Evolutionary conservation across 2,113 vertebrate genomes (phyloP).

Genomic region (Condylura cristata): DNA sequence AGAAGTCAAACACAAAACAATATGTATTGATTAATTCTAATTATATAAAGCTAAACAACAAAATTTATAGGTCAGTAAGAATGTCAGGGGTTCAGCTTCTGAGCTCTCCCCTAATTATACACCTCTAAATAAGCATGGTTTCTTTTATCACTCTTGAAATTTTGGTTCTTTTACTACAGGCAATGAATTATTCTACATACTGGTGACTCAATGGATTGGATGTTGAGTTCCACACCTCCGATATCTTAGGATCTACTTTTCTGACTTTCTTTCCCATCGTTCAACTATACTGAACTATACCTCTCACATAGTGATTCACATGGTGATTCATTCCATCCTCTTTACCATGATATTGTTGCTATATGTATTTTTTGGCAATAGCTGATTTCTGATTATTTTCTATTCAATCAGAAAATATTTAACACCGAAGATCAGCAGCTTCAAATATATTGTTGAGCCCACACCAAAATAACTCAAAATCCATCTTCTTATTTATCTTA

Average conservation of each 20-base stretch:
- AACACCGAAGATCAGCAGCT: background rate
- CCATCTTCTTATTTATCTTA: background rate
- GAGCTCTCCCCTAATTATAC: background rate
- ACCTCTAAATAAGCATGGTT: background rate
- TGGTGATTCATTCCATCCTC: background rate
- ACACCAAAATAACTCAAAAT: background rate
- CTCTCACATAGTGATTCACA: background rate
- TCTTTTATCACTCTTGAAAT: background rate
- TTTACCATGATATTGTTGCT: background rate
- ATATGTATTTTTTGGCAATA: background rate
- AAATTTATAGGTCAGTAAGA: background rate
- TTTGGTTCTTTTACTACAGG: background rate
- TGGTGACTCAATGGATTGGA: background rate
- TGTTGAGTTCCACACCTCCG: background rate
- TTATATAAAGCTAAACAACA: background rate
- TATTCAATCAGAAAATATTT: slow-evolving; percentile 6
- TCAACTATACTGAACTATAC: background rate
- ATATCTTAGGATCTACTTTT: background rate
- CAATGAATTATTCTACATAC: background rate
- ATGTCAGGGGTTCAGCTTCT: background rate
- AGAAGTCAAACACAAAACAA: background rate
- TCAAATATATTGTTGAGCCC: background rate
- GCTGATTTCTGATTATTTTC: background rate
- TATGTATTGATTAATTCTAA: background rate
- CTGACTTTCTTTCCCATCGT: background rate